phyloP scores from a whole-genome alignment of 2,113 vertebrate genomes.

The Calonectris borealis region DNA sequence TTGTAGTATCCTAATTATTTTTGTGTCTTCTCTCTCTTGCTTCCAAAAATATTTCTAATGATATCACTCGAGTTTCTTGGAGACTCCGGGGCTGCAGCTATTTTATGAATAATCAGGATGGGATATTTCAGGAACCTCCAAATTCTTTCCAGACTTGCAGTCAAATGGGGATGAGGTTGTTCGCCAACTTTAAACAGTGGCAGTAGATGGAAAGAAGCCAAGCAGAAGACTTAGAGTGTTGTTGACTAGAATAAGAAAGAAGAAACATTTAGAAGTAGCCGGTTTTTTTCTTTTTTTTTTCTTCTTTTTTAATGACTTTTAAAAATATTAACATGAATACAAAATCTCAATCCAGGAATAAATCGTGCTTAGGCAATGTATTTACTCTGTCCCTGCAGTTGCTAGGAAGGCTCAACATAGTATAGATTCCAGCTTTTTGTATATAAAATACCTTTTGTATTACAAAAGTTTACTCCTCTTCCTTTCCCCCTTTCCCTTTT shows the following conservation, averaged over 20 bases:
- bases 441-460: neutral
- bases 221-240: neutral
- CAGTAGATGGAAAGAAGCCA: neutral
- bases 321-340: neutral
- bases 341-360: neutral
- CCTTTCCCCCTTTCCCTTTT: neutral
- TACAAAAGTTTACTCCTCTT: neutral
- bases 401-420: neutral
- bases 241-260: neutral
- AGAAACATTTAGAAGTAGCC: neutral
- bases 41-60: slow-evolving; percentile 41
- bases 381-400: neutral
- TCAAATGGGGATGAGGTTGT: neutral
- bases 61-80: neutral
- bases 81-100: neutral
- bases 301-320: neutral
- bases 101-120: neutral
- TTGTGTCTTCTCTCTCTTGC: neutral
- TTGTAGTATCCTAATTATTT: neutral
- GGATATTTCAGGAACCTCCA: neutral
- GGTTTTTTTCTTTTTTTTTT: neutral
- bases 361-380: neutral
- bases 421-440: neutral
- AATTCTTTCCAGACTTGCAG: neutral
- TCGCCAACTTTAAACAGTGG: neutral